Conservation (phyloP, 2,888 invertebrate genomes). For the Antheraea yamamai region DNA sequence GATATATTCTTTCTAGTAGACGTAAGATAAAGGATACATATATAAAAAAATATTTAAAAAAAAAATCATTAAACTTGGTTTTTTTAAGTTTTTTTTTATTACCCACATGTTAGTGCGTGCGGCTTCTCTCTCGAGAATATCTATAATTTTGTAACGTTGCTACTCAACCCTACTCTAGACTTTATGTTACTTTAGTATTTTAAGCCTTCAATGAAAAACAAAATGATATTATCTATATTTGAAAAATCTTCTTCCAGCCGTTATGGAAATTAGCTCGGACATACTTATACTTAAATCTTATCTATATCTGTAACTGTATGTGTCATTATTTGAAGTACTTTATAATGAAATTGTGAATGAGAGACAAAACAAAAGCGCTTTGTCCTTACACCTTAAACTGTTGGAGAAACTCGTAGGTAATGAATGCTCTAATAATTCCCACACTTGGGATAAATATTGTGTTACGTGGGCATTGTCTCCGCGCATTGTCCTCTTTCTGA, state of each 20-base stretch:
- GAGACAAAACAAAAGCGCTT: neutral
- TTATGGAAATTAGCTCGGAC: neutral
- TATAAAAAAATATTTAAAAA: no score
- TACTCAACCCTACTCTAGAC: no score
- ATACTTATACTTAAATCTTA: neutral
- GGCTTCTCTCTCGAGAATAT: no score
- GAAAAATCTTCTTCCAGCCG: neutral
- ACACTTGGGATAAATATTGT: slow-evolving; percentile 51
- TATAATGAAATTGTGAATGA: neutral
- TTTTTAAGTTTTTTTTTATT: no score
- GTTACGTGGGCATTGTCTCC: slow-evolving; percentile 62
- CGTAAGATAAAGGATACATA: no score
- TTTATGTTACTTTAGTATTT: no score
- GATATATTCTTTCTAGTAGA: no score
- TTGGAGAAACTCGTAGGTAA: slow-evolving; percentile 20
- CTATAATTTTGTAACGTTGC: no score
- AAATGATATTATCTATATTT: no score
- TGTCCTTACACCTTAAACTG: slow-evolving; percentile 20
- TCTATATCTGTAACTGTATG: neutral
- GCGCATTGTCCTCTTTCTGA: slow-evolving; percentile 61
- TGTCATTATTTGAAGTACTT: no score
- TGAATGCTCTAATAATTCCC: slow-evolving; percentile 65
- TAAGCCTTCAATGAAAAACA: neutral
- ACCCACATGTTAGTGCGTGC: no score
- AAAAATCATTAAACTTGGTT: no score